A percentile compares a stretch with the other conserved stretches of the same genome.
Conservation (phyloP, 1,140 invertebrate genomes). For the Lordiphosa clarofinis region DNA sequence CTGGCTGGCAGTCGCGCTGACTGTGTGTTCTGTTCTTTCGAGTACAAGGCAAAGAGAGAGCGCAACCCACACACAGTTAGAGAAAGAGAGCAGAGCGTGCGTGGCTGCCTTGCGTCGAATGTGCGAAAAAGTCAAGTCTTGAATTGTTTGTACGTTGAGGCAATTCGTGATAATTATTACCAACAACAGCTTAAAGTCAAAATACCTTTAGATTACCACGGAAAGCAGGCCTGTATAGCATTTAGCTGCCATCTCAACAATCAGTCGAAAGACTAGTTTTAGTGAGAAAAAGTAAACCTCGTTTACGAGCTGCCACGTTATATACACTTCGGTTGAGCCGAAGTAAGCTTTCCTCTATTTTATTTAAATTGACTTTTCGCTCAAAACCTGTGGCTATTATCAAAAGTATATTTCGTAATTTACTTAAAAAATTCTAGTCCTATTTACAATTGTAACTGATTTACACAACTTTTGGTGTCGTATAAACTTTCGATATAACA, state of each 20-base stretch:
- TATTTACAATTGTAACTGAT: not conserved
- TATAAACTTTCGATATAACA: not conserved
- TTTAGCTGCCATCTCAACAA: no score
- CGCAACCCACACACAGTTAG: not conserved
- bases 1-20: slow-evolving; percentile 12
- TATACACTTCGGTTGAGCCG: no score
- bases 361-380: no score
- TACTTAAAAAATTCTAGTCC: no score
- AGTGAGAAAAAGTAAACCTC: no score
- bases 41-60: slow-evolving; percentile 24
- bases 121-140: slow-evolving; percentile 19
- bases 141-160: slow-evolving; percentile 14
- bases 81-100: slow-evolving; percentile 1
- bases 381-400: no score
- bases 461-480: not conserved
- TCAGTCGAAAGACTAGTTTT: no score
- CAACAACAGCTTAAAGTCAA: not conserved
- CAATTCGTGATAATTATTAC: not conserved
- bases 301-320: no score
- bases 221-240: no score
- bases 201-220: no score
- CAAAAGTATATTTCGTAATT: no score
- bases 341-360: no score
- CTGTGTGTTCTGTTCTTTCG: not conserved
- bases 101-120: not conserved